These are phyloP conservation scores for Rallus crepitans DNA, from an alignment of 2,797 vertebrate species.

Conservation along the genomic window DNA sequence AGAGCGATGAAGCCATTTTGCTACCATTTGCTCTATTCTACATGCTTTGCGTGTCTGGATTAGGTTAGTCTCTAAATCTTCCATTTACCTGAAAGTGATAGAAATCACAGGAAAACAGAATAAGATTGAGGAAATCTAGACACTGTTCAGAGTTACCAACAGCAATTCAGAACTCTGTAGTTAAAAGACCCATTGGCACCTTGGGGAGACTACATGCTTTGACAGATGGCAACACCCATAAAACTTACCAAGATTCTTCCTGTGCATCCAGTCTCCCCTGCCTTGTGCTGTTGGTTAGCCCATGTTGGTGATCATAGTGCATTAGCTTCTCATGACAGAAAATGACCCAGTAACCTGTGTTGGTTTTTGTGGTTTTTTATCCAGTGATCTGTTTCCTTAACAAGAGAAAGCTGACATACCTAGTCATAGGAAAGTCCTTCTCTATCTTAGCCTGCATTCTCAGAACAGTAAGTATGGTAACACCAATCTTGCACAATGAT, in stretches of 20 bases:
- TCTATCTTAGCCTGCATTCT: neutral
- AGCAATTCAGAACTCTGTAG: neutral
- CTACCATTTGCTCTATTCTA: slow-evolving; percentile 96
- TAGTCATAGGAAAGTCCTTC: neutral
- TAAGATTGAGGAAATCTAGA: neutral
- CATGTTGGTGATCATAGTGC: rapidly evolving
- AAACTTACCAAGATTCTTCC: neutral
- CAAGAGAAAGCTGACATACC: neutral
- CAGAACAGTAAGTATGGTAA: neutral
- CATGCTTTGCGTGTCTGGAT: slow-evolving; percentile 89
- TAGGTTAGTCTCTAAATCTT: slow-evolving; percentile 89
- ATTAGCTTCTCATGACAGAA: neutral
- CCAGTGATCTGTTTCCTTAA: neutral
- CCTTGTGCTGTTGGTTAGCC: neutral
- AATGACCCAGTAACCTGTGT: neutral
- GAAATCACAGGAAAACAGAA: neutral
- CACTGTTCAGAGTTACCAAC: neutral
- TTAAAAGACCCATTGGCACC: neutral
- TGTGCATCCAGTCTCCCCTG: neutral
- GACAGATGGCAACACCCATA: neutral
- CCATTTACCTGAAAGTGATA: slow-evolving; percentile 89
- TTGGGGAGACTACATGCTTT: neutral
- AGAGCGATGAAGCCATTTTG: slow-evolving; percentile 94
- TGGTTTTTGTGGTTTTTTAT: neutral
- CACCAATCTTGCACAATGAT: neutral